phyloP scores from a whole-genome alignment of 2,113 vertebrate species.

The Hippocampus barbouri region DNA sequence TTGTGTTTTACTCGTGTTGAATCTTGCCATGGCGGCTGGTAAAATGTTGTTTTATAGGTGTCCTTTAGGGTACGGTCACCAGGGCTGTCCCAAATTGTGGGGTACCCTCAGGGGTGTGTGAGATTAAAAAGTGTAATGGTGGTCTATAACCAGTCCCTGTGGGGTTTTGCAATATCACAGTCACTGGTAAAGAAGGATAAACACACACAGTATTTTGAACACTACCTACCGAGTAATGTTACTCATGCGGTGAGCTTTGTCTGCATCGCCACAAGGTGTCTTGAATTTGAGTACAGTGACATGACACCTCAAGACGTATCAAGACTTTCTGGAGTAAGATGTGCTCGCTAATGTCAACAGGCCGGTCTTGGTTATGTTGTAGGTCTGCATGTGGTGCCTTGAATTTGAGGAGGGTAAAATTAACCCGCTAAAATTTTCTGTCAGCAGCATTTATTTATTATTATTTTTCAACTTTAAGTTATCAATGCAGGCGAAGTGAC shows the following conservation, averaged over 20 bases:
- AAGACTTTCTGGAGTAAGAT: neutral
- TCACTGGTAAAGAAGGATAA: neutral
- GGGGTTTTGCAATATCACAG: neutral
- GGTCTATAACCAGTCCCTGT: neutral
- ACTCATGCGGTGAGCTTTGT: neutral
- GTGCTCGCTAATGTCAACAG: neutral
- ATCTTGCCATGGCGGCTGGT: neutral
- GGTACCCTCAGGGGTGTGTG: neutral
- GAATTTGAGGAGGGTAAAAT: no score
- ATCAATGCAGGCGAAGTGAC: no score
- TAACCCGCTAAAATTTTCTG: no score
- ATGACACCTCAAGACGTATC: neutral
- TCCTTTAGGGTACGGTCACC: neutral
- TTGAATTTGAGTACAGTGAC: neutral
- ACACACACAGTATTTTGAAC: neutral
- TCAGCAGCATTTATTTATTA: no score
- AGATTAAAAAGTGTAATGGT: neutral
- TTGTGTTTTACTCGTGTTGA: neutral
- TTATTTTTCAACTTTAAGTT: no score
- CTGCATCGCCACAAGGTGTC: neutral
- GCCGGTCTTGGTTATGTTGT: no score
- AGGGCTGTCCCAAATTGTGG: neutral
- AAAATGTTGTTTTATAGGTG: neutral
- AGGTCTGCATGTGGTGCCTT: neutral
- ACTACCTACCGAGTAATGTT: neutral